Evolutionary conservation across 1,140 invertebrate species (phyloP).

Genomic region (Zaprionus ornatus): DNA sequence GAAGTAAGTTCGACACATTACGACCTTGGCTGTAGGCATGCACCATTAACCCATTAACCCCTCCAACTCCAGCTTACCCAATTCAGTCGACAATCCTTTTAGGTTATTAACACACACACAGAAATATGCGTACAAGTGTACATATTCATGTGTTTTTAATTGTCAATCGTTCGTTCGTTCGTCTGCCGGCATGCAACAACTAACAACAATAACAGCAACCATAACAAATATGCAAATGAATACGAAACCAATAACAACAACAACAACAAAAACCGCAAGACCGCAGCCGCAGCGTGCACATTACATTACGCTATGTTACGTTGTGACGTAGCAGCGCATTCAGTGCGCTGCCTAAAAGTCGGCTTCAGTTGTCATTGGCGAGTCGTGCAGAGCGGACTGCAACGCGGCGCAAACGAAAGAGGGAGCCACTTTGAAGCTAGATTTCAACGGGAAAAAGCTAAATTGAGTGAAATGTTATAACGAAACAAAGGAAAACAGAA

Average conservation of each 20-base stretch:
- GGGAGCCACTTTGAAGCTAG: too few relatives aligned
- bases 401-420: constrained; percentile 25
- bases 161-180: constrained; percentile 40
- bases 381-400: constrained; percentile 52
- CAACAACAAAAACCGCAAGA: constrained; percentile 13
- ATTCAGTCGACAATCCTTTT: constrained; percentile 35
- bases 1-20: constrained; percentile 2
- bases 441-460: too few relatives aligned
- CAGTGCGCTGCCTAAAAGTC: constrained; percentile 68
- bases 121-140: constrained; percentile 8
- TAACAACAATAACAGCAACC: constrained; percentile 16
- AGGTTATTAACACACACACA: constrained; percentile 23
- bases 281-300: constrained; percentile 11
- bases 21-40: constrained; percentile 50
- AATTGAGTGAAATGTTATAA: too few relatives aligned
- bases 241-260: constrained; percentile 13
- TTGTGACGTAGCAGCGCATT: constrained; percentile 25
- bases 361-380: constrained; percentile 66
- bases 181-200: constrained; percentile 58
- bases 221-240: constrained; percentile 35
- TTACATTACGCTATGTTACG: constrained; percentile 21
- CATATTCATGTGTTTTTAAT: constrained; percentile 59
- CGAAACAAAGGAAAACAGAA: too few relatives aligned
- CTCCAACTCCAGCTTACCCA: constrained; percentile 13
- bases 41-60: constrained; percentile 36